Conservation (phyloP, 2,888 invertebrate species). For the Nymphalis c-album region DNA sequence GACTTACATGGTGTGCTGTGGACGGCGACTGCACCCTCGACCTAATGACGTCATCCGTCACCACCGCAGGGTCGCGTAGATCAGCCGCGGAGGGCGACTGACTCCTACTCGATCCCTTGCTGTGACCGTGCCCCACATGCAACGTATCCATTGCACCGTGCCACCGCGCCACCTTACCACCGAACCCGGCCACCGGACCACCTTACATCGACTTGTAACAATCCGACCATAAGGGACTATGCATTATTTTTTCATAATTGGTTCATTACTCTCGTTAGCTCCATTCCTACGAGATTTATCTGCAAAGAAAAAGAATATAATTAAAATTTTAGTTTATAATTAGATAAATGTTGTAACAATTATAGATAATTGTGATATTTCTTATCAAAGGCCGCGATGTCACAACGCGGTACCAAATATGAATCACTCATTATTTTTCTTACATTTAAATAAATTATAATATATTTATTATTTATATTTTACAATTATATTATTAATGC, state of each 20-base stretch:
- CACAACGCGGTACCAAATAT: background rate
- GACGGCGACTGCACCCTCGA: constrained; percentile 75
- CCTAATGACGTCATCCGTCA: constrained; percentile 72
- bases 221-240: constrained; percentile 40
- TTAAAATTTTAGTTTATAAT: constrained; percentile 11
- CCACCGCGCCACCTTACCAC: constrained; percentile 23
- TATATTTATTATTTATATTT: too few species aligned
- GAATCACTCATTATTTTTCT: background rate
- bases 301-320: constrained; percentile 43
- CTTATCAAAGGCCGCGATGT: constrained; percentile 27
- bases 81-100: constrained; percentile 81
- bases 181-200: constrained; percentile 10
- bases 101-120: constrained; percentile 83
- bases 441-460: too few species aligned
- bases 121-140: constrained; percentile 75
- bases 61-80: constrained; percentile 67
- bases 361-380: constrained; percentile 12
- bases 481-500: too few species aligned
- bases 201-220: constrained; percentile 40
- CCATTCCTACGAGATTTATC: constrained; percentile 50
- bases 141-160: constrained; percentile 66
- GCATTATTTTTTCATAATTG: constrained; percentile 34
- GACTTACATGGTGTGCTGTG: constrained; percentile 67
- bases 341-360: constrained; percentile 19
- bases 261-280: constrained; percentile 38